Percentiles rank a stretch among this genome's conserved stretches.
phyloP scores from a whole-genome alignment of 2,888 invertebrate species.

The Saturnia japonica region DNA sequence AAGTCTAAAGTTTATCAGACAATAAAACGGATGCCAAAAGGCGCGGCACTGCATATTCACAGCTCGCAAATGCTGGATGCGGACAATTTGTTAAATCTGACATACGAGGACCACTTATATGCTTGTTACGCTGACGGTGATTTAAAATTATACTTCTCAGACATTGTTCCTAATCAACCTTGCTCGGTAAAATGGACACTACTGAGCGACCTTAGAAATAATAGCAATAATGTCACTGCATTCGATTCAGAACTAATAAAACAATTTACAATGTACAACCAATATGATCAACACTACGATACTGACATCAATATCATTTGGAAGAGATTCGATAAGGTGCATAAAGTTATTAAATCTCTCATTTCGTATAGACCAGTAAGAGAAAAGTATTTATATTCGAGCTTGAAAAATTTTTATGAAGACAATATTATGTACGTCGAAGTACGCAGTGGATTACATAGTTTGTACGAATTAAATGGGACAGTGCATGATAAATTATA shows the following conservation, averaged over 20 bases:
- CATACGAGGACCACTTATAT: constrained; percentile 84
- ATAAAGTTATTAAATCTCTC: constrained; percentile 75
- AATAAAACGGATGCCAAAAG: constrained; percentile 88
- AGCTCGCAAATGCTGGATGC: constrained; percentile 83
- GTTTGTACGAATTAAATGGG: constrained; percentile 84
- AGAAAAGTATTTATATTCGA: constrained; percentile 83
- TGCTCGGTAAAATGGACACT: constrained; percentile 73
- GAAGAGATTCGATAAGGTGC: constrained; percentile 80
- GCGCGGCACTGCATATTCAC: constrained; percentile 86
- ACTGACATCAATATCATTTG: constrained; percentile 82
- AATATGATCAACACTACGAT: constrained; percentile 60
- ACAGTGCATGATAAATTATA: constrained; percentile 76
- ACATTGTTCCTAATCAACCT: constrained; percentile 51
- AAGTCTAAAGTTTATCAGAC: constrained; percentile 85
- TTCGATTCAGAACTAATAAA: constrained; percentile 80
- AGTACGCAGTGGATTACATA: constrained; percentile 82
- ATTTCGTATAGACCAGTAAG: constrained; percentile 84
- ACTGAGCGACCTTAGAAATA: constrained; percentile 71
- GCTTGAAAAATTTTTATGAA: constrained; percentile 83
- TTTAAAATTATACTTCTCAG: constrained; percentile 64
- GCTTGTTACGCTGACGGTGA: constrained; percentile 62
- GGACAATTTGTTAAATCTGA: constrained; percentile 83
- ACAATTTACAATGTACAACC: constrained; percentile 78
- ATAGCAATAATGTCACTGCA: constrained; percentile 57
- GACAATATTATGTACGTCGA: constrained; percentile 88